A percentile compares a stretch with the other conserved stretches of the same genome.
These are phyloP conservation scores for Lophius americanus DNA, from an alignment of 2,797 vertebrate species.

Conservation along the genomic window DNA sequence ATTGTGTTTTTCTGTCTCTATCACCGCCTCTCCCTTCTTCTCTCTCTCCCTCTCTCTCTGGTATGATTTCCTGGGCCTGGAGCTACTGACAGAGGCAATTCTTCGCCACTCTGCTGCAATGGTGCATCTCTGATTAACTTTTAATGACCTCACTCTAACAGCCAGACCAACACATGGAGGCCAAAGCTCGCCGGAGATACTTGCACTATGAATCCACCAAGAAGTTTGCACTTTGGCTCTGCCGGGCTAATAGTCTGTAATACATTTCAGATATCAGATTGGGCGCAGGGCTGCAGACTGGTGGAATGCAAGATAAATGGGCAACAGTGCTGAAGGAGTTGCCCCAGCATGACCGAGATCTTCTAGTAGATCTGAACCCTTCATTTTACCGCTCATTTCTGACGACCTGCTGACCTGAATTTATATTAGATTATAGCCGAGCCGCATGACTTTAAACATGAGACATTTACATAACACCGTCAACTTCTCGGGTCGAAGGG, in stretches of 20 bases:
- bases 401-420: slow-evolving; percentile 1
- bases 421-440: background rate
- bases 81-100: slow-evolving; percentile 78
- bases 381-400: slow-evolving; percentile 11
- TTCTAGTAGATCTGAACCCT: slow-evolving; percentile 19
- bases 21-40: slow-evolving; percentile 38
- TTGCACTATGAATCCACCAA: slow-evolving; percentile 37
- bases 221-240: slow-evolving; percentile 53
- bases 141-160: slow-evolving; percentile 71
- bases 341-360: slow-evolving; percentile 24
- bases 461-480: background rate
- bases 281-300: slow-evolving; percentile 19
- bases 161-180: slow-evolving; percentile 46
- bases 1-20: slow-evolving; percentile 65
- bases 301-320: slow-evolving; percentile 19
- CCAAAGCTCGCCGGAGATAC: slow-evolving; percentile 36
- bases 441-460: background rate
- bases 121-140: slow-evolving; percentile 78
- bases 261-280: slow-evolving; percentile 26
- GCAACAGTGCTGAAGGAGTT: slow-evolving; percentile 30
- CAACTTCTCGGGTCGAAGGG: background rate
- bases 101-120: slow-evolving; percentile 69
- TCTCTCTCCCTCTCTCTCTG: slow-evolving; percentile 39
- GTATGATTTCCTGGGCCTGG: slow-evolving; percentile 74
- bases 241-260: slow-evolving; percentile 48